Percentiles rank a stretch among this genome's conserved stretches.
Conservation (phyloP, 2,797 vertebrate species). For the Buphagus erythrorhynchus region DNA sequence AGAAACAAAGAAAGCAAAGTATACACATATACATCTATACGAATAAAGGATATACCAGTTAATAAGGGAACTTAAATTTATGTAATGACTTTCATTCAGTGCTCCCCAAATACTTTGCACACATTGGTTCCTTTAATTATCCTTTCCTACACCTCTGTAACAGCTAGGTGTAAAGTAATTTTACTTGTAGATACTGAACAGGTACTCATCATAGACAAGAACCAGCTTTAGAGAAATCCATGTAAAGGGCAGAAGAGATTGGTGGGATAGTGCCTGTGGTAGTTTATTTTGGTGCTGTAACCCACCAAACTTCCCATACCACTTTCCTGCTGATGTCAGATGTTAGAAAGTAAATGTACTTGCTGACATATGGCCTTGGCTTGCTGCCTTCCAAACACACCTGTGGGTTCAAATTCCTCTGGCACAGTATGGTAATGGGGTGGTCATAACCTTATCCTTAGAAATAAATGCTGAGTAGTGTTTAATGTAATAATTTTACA, state of each 20-base stretch:
- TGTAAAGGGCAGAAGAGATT: fast-evolving
- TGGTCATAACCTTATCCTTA: background rate
- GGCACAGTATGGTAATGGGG: fast-evolving
- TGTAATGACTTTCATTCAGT: background rate
- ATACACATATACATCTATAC: too few species aligned
- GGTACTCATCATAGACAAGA: background rate
- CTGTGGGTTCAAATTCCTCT: constrained; percentile 19
- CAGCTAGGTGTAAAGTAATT: background rate
- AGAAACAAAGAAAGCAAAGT: background rate
- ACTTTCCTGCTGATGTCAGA: background rate
- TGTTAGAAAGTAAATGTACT: background rate
- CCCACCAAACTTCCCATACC: background rate
- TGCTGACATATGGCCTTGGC: background rate
- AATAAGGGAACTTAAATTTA: background rate
- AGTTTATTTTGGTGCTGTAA: background rate
- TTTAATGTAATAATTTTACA: background rate
- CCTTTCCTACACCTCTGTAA: background rate
- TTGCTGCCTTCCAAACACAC: background rate
- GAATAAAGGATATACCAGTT: background rate
- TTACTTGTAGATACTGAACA: background rate
- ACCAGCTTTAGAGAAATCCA: background rate
- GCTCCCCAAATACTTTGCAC: background rate
- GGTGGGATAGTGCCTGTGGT: background rate
- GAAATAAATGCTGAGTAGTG: background rate
- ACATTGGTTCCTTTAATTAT: background rate